Conservation (phyloP, 2,888 invertebrate species). For the Synergus umbraculus region DNA sequence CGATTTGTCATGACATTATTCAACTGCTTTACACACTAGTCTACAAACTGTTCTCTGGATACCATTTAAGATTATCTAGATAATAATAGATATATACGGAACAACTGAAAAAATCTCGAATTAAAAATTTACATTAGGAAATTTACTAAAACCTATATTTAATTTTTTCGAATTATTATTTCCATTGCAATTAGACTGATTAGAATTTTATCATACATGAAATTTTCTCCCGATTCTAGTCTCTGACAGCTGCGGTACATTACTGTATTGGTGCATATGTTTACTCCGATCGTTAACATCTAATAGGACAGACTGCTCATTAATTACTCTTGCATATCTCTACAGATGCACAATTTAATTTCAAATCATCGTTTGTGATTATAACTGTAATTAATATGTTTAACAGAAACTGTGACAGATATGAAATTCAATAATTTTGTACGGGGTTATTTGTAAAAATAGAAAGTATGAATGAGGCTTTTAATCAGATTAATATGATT, state of each 20-base stretch:
- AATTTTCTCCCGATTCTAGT: neutral
- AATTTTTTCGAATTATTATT: too few relatives aligned
- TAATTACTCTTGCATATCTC: neutral
- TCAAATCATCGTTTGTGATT: neutral
- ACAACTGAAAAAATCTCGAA: too few relatives aligned
- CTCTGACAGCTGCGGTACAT: neutral
- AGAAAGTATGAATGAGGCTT: neutral
- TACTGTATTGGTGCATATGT: neutral
- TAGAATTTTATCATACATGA: too few relatives aligned
- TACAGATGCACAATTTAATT: neutral
- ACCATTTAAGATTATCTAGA: neutral
- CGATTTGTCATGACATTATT: constrained; percentile 5
- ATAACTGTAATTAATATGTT: neutral
- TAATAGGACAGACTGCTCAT: neutral
- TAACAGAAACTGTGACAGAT: neutral
- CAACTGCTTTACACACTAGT: neutral
- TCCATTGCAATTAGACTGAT: too few relatives aligned
- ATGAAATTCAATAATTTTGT: neutral
- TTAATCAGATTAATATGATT: neutral
- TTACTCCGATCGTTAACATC: constrained; percentile 1
- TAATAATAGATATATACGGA: too few relatives aligned
- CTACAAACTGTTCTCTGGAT: neutral
- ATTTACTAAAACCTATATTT: too few relatives aligned
- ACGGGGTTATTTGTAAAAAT: neutral
- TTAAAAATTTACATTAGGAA: too few relatives aligned